A percentile compares a stretch with the other conserved stretches of the same genome.
Conservation (phyloP, 35 echinoderm and acorn worm genomes). For the Ptychodera flava region DNA sequence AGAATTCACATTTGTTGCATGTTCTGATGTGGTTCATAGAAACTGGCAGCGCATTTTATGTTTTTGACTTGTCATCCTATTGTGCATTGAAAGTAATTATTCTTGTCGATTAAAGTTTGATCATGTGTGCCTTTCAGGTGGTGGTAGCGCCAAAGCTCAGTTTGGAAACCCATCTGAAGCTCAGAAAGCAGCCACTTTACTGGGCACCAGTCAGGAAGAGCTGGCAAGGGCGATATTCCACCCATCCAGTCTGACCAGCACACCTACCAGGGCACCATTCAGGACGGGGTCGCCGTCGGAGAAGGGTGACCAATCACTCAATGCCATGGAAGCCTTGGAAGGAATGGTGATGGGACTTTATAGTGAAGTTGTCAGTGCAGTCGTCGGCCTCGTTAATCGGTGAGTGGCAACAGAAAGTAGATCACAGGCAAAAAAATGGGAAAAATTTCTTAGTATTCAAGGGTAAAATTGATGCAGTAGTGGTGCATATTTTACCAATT, state of each 20-base stretch:
- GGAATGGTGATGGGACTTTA: slow-evolving; percentile 90
- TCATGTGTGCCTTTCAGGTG: slow-evolving; percentile 19
- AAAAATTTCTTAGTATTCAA: not conserved
- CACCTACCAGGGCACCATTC: slow-evolving; percentile 47
- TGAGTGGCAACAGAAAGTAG: too few species aligned
- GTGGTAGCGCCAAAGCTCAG: slow-evolving; percentile 65
- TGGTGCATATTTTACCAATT: not conserved
- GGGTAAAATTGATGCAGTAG: not conserved
- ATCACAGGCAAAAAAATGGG: too few species aligned
- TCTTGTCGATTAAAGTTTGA: too few species aligned
- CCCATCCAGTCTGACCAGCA: slow-evolving; percentile 39
- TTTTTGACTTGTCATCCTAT: too few species aligned
- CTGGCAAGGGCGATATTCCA: slow-evolving; percentile 73
- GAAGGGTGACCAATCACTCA: slow-evolving; percentile 6
- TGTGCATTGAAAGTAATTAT: too few species aligned
- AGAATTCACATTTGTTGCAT: too few species aligned
- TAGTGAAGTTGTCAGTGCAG: slow-evolving; percentile 82
- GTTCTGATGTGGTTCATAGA: too few species aligned
- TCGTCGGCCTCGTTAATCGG: slow-evolving; percentile 83
- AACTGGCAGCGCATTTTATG: too few species aligned
- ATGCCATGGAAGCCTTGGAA: slow-evolving; percentile 64
- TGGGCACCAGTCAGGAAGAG: slow-evolving; percentile 67
- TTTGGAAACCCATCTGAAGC: slow-evolving; percentile 76
- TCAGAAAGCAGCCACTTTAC: slow-evolving; percentile 69
- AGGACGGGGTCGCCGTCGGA: slow-evolving; percentile 21